A percentile compares a stretch with the other conserved stretches of the same genome.
phyloP scores from a whole-genome alignment of 2,113 vertebrate species.

The Alouatta palliata region DNA sequence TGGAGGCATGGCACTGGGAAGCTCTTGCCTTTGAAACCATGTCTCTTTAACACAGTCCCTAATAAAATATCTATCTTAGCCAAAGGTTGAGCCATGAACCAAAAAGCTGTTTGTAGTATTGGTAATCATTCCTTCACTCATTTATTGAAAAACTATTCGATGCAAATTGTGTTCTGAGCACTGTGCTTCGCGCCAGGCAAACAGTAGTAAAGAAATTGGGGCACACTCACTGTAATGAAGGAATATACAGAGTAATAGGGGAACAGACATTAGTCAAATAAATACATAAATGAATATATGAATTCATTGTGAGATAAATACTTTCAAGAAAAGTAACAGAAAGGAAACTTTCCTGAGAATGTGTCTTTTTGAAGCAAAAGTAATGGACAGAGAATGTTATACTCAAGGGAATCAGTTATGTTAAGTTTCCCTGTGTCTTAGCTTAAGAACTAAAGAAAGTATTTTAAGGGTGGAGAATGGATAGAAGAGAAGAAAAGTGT shows the following conservation, averaged over 20 bases:
- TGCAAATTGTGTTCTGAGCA: neutral
- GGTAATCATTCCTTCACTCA: neutral
- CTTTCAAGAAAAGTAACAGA: neutral
- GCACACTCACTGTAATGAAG: neutral
- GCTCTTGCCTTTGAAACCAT: too few relatives aligned
- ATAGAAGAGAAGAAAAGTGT: neutral
- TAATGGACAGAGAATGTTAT: neutral
- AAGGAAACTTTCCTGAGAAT: neutral
- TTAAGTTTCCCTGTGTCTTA: neutral
- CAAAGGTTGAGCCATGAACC: neutral
- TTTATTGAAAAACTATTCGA: neutral
- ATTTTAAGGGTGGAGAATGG: neutral
- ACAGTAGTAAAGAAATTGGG: neutral
- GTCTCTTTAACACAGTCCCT: too few relatives aligned
- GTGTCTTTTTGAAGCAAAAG: neutral
- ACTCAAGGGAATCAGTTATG: neutral
- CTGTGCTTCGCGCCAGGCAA: neutral
- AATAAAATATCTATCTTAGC: neutral
- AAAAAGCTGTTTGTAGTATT: conserved; percentile 15
- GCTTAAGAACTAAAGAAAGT: neutral
- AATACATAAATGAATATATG: neutral
- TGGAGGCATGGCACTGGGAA: too few relatives aligned
- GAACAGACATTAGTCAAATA: neutral
- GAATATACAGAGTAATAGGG: neutral
- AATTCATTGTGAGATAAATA: neutral